Percentiles rank a stretch among this genome's conserved stretches.
phyloP scores from a whole-genome alignment of 2,888 invertebrate species.

The Chymomyza fuscimana region DNA sequence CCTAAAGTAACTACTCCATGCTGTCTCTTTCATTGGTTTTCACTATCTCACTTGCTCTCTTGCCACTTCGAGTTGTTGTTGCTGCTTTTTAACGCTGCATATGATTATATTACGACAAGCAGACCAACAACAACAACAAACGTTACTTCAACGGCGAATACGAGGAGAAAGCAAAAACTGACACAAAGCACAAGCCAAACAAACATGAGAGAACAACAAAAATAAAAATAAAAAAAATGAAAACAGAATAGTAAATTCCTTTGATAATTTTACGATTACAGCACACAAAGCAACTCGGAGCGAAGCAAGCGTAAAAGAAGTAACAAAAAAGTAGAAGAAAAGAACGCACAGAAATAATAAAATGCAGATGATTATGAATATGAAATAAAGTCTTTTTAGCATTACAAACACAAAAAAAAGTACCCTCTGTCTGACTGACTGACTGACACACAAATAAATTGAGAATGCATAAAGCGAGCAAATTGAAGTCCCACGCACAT shows the following conservation, averaged over 20 bases:
- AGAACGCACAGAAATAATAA: neutral
- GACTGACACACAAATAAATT: neutral
- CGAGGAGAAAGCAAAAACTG: neutral
- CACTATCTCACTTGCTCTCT: neutral
- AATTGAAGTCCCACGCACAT: neutral
- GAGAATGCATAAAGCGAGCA: neutral
- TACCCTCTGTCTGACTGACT: neutral
- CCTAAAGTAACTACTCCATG: neutral
- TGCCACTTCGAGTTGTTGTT: neutral
- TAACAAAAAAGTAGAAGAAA: neutral
- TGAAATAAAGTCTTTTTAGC: neutral
- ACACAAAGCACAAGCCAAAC: neutral
- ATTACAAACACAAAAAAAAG: neutral
- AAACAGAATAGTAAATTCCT: neutral
- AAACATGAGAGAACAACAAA: neutral
- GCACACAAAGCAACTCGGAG: neutral
- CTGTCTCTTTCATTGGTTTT: neutral
- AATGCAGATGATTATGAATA: slow-evolving; percentile 7
- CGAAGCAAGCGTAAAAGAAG: neutral
- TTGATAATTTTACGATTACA: slow-evolving; percentile 1
- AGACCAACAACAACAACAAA: neutral
- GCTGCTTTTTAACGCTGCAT: slow-evolving; percentile 1
- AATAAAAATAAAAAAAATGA: neutral
- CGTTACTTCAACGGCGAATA: neutral
- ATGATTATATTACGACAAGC: neutral